Evolutionary conservation across 2,888 invertebrate genomes (phyloP).

Genomic region (Hypolimnas misippus): DNA sequence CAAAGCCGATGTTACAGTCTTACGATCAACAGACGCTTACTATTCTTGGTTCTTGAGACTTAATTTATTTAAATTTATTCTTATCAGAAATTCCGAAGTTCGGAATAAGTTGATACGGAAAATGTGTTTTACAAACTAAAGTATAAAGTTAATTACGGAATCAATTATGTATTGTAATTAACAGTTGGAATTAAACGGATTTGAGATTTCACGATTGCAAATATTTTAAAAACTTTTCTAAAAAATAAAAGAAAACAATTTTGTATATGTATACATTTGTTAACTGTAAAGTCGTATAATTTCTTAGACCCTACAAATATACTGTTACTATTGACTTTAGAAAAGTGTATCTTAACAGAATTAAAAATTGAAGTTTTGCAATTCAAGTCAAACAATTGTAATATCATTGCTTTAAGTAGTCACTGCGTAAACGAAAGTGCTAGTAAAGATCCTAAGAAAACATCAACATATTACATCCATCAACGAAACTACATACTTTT

Average conservation of each 20-base stretch:
- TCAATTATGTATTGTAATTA: slow-evolving; percentile 4
- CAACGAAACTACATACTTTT: not conserved
- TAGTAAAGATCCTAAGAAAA: no score
- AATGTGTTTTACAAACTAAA: slow-evolving; percentile 5
- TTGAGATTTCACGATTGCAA: not conserved
- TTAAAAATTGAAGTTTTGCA: no score
- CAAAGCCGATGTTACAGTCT: not conserved
- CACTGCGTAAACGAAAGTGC: no score
- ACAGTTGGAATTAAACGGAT: not conserved
- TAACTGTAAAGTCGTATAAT: not conserved
- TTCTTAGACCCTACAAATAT: no score
- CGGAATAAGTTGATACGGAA: not conserved
- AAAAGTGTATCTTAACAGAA: no score
- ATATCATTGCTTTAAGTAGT: no score
- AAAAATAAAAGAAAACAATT: not conserved
- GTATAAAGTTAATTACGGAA: not conserved
- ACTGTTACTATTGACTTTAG: no score
- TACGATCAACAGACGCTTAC: not conserved
- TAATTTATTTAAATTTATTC: slow-evolving; percentile 9
- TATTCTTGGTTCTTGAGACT: not conserved
- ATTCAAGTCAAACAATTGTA: no score
- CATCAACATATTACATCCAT: no score
- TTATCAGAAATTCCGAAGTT: not conserved
- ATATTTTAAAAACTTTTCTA: not conserved
- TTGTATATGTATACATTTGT: not conserved